phyloP scores from a whole-genome alignment of 2,113 vertebrate genomes.

The Cyprinodon tularosa region DNA sequence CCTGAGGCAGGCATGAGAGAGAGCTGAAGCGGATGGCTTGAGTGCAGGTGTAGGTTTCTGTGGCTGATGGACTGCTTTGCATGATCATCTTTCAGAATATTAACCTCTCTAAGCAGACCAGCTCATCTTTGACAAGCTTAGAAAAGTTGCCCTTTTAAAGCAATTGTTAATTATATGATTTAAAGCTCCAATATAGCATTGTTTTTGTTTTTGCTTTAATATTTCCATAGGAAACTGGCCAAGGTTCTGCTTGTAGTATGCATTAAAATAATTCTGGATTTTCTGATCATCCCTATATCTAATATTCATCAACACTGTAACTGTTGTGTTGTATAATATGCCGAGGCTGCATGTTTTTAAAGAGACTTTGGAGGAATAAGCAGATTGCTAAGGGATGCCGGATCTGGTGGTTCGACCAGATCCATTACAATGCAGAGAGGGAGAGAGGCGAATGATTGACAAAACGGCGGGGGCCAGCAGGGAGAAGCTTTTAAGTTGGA shows the following conservation, averaged over 20 bases:
- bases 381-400: slow-evolving; percentile 40
- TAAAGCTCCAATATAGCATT: not conserved
- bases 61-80: not conserved
- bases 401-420: slow-evolving; percentile 54
- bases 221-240: not conserved
- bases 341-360: not conserved
- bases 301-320: not conserved
- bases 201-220: not conserved
- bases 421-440: slow-evolving; percentile 67
- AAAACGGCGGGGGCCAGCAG: slow-evolving; percentile 53
- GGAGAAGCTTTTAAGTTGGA: slow-evolving; percentile 58
- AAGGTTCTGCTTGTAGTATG: not conserved
- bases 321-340: not conserved
- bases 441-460: slow-evolving; percentile 65
- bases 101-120: not conserved
- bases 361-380: slow-evolving; percentile 1
- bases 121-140: not conserved
- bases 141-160: not conserved
- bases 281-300: not conserved
- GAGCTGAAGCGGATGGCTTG: not conserved
- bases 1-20: not conserved
- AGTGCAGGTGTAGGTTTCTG: not conserved
- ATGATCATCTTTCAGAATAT: not conserved
- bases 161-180: too few relatives aligned
- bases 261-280: not conserved